A percentile compares a stretch with the other conserved stretches of the same genome.
Evolutionary conservation across 2,888 invertebrate species (phyloP).

Genomic region (Eupithecia insigniata): DNA sequence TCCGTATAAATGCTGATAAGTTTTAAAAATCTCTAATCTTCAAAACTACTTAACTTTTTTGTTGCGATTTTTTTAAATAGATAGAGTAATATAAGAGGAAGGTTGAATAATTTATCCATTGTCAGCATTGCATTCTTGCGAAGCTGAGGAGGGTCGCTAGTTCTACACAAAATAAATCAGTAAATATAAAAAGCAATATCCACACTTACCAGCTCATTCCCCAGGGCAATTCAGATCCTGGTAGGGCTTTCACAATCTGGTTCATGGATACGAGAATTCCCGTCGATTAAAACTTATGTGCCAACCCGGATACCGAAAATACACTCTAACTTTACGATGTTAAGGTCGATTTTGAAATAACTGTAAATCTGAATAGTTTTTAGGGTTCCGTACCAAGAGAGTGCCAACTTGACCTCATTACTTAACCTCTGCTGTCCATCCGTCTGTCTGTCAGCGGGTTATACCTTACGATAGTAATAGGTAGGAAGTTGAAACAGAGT

Average conservation of each 20-base stretch:
- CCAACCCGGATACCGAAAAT: slow-evolving; percentile 1
- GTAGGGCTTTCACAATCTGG: slow-evolving; percentile 72
- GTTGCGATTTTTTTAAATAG: too few species aligned
- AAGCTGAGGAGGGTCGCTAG: too few species aligned
- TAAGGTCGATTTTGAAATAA: slow-evolving; percentile 4
- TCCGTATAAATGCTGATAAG: too few species aligned
- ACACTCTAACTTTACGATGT: not conserved
- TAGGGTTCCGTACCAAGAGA: not conserved
- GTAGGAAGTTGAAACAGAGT: not conserved
- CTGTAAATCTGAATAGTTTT: not conserved
- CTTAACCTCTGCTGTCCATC: not conserved
- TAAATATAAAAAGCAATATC: slow-evolving; percentile 53
- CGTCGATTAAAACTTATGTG: slow-evolving; percentile 39
- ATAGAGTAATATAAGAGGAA: too few species aligned
- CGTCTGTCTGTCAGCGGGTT: not conserved
- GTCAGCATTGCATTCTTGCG: too few species aligned
- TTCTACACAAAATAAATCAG: too few species aligned
- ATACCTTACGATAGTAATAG: not conserved
- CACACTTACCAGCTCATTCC: slow-evolving; percentile 42
- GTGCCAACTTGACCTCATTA: not conserved
- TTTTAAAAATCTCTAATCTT: too few species aligned
- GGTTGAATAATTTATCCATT: too few species aligned
- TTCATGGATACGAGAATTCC: slow-evolving; percentile 69
- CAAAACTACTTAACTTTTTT: too few species aligned
- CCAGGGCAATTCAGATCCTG: slow-evolving; percentile 60